Base-by-base conservation (phyloP, 2,888 invertebrate genomes). In the Lampropteryx suffumata region DNA sequence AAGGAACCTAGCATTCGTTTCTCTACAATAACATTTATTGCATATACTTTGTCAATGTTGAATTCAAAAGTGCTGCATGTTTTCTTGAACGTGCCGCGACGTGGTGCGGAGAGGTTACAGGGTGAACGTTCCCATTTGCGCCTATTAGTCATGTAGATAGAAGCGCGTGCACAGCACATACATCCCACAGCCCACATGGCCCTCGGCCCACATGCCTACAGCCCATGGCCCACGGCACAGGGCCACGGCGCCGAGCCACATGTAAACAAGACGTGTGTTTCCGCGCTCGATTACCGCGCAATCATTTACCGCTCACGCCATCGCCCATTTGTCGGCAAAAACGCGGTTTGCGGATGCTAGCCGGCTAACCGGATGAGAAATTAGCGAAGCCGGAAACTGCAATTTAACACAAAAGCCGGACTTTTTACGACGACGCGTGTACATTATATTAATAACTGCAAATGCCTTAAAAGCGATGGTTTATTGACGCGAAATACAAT, bases 261-360 rank as follows among this genome's bases (percentile, higher is more conserved):
- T 50, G 59, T 54, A 55, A 59, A 57, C 56, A 55, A 55, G 57
- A 51, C 50, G 55, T 41, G 55, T 49, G 56, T 42, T 49, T 55
- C 55, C 54, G 47, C 51, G 67, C 60, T 57, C 68, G 67, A 75
- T 74, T 71, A 73, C 64, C 66, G 59, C 57, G 64, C 67, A 63
- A 75, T 72, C 69, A 67, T 65, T 66, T 61, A 64, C 59, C 53
- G 63, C 65, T 36, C 62, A 56, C 61, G 65, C 54, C 55, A 71
- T 76, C 72, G 66, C 69, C 68, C 67, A 62, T 51, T 36, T 43
- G 57, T 51, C 44, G 50, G 47, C 53, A 57, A 62, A 57, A 63
- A 62, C 54, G 36, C 43, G 42, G 35, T 14, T 8, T 11, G 43
- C 45, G 46, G 36, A 12, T 33, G 40, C n/a, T 24, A 13, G 13